A percentile compares a stretch with the other conserved stretches of the same genome.
Evolutionary conservation across 1,140 invertebrate genomes (phyloP).

Genomic region (Trichogramma pretiosum): DNA sequence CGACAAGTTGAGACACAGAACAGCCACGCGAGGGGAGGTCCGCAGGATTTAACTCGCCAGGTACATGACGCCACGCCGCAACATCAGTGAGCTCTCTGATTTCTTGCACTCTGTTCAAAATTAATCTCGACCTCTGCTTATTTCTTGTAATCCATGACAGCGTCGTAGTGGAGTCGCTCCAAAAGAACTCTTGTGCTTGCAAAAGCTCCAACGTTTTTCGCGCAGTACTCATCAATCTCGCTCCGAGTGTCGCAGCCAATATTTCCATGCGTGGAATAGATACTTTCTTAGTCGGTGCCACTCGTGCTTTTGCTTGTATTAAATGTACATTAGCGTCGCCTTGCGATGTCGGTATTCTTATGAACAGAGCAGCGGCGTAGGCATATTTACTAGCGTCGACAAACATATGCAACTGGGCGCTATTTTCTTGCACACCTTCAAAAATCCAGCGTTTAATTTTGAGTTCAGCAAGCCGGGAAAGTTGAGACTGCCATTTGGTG

Average conservation of each 20-base stretch:
- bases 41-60: slow-evolving; percentile 35
- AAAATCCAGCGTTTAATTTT: slow-evolving; percentile 3
- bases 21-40: slow-evolving; percentile 20
- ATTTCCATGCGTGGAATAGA: slow-evolving; percentile 32
- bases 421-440: no score
- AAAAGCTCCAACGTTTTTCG: slow-evolving; percentile 1
- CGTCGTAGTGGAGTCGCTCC: slow-evolving; percentile 21
- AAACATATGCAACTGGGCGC: slow-evolving; percentile 7
- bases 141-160: slow-evolving; percentile 20
- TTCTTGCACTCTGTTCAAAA: slow-evolving; percentile 27
- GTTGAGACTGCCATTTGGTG: slow-evolving; percentile 1
- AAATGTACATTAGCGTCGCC: neutral
- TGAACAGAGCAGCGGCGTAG: slow-evolving; percentile 4
- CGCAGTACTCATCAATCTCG: slow-evolving; percentile 16
- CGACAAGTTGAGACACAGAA: slow-evolving; percentile 18
- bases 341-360: neutral
- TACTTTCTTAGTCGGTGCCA: slow-evolving; percentile 26
- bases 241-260: slow-evolving; percentile 27
- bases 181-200: slow-evolving; percentile 1
- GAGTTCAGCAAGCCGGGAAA: neutral
- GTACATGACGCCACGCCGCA: slow-evolving; percentile 31
- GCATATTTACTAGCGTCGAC: slow-evolving; percentile 6
- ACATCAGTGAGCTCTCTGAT: slow-evolving; percentile 23
- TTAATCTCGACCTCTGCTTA: slow-evolving; percentile 20
- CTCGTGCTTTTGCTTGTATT: slow-evolving; percentile 22